Evolutionary conservation across 1,140 invertebrate genomes (phyloP).

Genomic region (Aphaenogaster floridana): DNA sequence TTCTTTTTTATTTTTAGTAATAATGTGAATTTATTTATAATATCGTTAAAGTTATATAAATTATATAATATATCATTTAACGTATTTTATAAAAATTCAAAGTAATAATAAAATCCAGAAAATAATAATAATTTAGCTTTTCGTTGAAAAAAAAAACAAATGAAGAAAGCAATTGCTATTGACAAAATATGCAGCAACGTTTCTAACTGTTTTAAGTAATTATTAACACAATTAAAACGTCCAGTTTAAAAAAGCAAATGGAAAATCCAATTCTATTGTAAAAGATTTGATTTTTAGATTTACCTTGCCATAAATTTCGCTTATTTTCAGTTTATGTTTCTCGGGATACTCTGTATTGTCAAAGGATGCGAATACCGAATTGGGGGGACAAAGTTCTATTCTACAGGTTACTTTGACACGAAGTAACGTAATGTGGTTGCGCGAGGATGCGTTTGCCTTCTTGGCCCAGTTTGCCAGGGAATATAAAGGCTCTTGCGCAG

Average conservation of each 20-base stretch:
- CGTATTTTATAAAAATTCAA: not conserved
- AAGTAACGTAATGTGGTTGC: constrained; percentile 60
- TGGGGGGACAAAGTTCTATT: constrained; percentile 41
- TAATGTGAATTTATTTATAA: not conserved
- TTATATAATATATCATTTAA: not conserved
- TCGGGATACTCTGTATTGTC: not conserved
- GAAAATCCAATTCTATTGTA: not conserved
- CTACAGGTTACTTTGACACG: constrained; percentile 31
- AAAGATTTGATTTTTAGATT: not conserved
- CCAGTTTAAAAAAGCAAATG: not conserved
- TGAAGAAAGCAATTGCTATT: not conserved
- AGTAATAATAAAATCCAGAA: not conserved
- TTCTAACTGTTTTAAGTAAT: not conserved
- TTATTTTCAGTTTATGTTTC: not conserved
- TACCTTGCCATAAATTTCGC: not conserved
- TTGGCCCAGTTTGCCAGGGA: constrained; percentile 46
- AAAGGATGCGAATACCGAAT: constrained; percentile 46
- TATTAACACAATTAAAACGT: not conserved
- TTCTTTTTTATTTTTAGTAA: not conserved
- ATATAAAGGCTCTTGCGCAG: constrained; percentile 60
- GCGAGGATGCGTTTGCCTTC: constrained; percentile 45
- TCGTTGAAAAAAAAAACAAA: not conserved
- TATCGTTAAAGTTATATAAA: not conserved
- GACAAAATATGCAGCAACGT: not conserved
- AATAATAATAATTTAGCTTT: constrained; percentile 10